These are phyloP conservation scores for Andrena hattorfiana DNA, from an alignment of 2,888 invertebrate species.

Conservation along the genomic window DNA sequence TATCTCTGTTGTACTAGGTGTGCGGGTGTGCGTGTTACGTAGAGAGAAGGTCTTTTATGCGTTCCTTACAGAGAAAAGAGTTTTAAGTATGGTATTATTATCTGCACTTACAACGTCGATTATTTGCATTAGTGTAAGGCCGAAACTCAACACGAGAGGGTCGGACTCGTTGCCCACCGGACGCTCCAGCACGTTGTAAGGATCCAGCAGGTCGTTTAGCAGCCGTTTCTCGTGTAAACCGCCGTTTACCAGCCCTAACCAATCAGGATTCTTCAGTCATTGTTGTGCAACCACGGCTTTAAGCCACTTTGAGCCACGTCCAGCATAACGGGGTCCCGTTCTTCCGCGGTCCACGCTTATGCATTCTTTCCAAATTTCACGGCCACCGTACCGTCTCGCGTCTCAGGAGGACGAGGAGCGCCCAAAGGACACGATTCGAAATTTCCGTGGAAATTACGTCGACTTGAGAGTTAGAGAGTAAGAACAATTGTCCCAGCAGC, in stretches of 20 bases:
- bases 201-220: slow-evolving; percentile 95
- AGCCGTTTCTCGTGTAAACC: slow-evolving; percentile 97
- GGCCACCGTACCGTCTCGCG: background rate
- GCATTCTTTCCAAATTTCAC: background rate
- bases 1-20: slow-evolving; percentile 19
- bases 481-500: background rate
- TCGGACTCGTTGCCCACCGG: slow-evolving; percentile 98
- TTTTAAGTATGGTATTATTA: slow-evolving; percentile 33
- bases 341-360: slow-evolving; percentile 38
- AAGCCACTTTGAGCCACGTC: slow-evolving; percentile 48
- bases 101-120: slow-evolving; percentile 95
- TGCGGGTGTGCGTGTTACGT: slow-evolving; percentile 60
- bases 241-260: slow-evolving; percentile 89
- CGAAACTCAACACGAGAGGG: slow-evolving; percentile 97
- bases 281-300: slow-evolving; percentile 23
- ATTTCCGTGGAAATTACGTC: too few species aligned
- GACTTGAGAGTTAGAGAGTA: too few species aligned
- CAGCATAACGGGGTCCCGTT: background rate
- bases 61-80: slow-evolving; percentile 36
- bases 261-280: slow-evolving; percentile 80
- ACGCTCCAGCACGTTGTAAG: slow-evolving; percentile 97
- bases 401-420: background rate
- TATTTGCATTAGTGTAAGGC: slow-evolving; percentile 98
- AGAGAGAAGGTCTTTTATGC: slow-evolving; percentile 41
- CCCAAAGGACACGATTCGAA: background rate